Base-by-base conservation (phyloP, 2,888 invertebrate genomes). In the Amorpha juglandis region DNA sequence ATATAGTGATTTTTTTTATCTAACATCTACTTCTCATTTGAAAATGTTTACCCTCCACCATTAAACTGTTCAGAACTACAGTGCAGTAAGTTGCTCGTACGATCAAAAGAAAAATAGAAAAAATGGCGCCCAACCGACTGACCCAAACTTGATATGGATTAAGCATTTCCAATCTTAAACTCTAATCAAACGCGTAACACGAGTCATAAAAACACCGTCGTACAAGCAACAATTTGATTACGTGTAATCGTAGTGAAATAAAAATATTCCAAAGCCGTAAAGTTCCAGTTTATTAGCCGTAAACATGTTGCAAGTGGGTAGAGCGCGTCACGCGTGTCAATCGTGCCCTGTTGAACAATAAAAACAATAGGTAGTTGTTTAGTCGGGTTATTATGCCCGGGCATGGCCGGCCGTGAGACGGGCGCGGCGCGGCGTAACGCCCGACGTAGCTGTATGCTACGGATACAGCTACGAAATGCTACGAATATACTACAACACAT, bases 301-400 rank as follows among this genome's bases (percentile, higher is more conserved):
- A 58, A 58, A 58, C 58, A 58, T 58, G 58, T 58, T 42, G 58
- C 38, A 42, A 58, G 58, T 19, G 12, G 12, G 58, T 38, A 58
- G 33, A n/a, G 58, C 42, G 19, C 19, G 58, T 42, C 8, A 42
- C 42, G 19, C 19, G 58, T 42, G 58, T 42, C 58, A 42, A 58
- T 42, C 58, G 33, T 45, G 21, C 16, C 27, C 7, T 42, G 19
- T 45, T 42, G 21, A 19, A 62, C 50, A 66, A 63, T 65, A 65
- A 66, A 62, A 64, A 67, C 42, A 48, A 62, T 68, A 69, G 66
- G 27, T n/a, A 27, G 27, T 71, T 68, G 64, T 71, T 67, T 74
- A 75, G 74, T 66, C 73, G 73, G 84, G 83, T 84, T 87, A 87
- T 90, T 89, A 87, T 87, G 85, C 84, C 70, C 71, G 70, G 75